Base-by-base conservation (phyloP, 2,888 invertebrate species). In the Thelaira solivaga region DNA sequence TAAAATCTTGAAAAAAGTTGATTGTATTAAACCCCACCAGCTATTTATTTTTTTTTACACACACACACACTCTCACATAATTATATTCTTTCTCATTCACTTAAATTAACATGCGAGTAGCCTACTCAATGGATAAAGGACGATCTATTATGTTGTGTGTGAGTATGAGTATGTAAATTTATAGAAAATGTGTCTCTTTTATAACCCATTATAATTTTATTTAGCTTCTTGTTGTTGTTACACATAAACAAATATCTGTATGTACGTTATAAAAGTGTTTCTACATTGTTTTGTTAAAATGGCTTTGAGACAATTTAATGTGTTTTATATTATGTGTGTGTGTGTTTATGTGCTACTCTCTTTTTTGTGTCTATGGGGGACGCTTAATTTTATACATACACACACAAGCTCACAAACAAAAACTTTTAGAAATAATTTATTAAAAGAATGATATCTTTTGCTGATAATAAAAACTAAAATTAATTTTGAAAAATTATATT, bases 231-330 rank as follows among this genome's bases (percentile, higher is more conserved):
- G 43, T 69, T 59, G 7, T 49, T 59, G 41, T 24, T 16, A 24
- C 51, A 41, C 51, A 43, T 53, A 45, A 18, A 20, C 20, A 39
- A 5, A 43, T 26, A 20, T 31, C 11, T 26, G 11, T 51, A 7
- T 43, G 10, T 51, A 13, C 45, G 7, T 69, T 34, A 34, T n/a
- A 8, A 31, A 6, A 39, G 10, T 67, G 41, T 24, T 26, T 31
- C 6, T 57, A 8, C 29, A n/a, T 16, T 10, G n/a, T 24, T 24
- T 72, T 67, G 77, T 43, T 36, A 49, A 68, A 77, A 68, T 68
- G 55, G 77, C 68, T 72, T 62, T 73, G 69, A 78, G 78, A 74
- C 78, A 65, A 61, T 69, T 69, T 69, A 78, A 78, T 78, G 78
- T 78, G 74, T 78, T 78, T 72, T 59, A 65, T 74, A 78, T 61